Conservation (phyloP, 2,113 vertebrate genomes). For the Myotis davidii region DNA sequence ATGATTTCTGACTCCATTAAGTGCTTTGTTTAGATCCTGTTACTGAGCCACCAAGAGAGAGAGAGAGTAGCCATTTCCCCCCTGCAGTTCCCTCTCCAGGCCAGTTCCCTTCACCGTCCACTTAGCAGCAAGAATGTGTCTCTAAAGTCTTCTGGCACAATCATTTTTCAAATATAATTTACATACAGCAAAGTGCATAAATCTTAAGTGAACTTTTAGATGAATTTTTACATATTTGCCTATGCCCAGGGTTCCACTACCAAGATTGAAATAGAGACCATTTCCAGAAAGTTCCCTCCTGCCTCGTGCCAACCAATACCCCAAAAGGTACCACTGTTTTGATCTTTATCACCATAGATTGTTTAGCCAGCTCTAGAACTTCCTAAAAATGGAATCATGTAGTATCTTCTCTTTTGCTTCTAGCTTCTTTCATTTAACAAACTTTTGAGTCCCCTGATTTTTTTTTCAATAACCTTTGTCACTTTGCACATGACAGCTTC, state of each 20-base stretch:
- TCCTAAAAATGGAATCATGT: background rate
- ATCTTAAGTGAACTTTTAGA: background rate
- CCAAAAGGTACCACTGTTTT: background rate
- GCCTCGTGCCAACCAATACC: background rate
- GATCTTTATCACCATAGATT: background rate
- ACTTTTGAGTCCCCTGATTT: background rate
- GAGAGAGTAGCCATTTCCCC: background rate
- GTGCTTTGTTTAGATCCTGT: constrained; percentile 59
- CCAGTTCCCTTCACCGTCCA: background rate
- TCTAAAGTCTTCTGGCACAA: background rate
- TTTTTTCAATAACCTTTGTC: background rate
- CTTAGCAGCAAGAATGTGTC: background rate
- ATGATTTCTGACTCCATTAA: constrained; percentile 60
- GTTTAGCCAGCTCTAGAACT: background rate
- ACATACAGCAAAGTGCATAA: background rate
- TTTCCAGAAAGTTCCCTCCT: background rate
- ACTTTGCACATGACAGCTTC: background rate
- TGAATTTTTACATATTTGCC: background rate
- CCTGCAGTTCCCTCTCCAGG: background rate
- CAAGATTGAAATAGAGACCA: background rate
- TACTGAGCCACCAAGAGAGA: constrained; percentile 29
- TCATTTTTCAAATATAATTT: background rate
- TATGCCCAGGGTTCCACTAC: background rate
- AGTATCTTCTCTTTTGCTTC: background rate
- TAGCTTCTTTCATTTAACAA: background rate